These are phyloP conservation scores for Caerostris darwini DNA, from an alignment of 1,140 invertebrate genomes.

Conservation along the genomic window DNA sequence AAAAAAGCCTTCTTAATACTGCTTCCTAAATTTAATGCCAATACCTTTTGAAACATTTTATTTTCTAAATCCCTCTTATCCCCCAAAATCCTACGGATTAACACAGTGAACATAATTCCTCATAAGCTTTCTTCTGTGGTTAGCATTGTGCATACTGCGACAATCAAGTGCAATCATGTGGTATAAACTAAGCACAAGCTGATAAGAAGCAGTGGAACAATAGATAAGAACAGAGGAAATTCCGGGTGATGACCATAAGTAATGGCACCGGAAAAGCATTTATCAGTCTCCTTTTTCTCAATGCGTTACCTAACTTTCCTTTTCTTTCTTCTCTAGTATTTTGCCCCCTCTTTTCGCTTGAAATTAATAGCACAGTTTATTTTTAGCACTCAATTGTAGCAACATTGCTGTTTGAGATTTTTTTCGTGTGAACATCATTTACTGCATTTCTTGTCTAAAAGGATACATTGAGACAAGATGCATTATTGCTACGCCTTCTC, in stretches of 20 bases:
- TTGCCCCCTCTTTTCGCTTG: slow-evolving; percentile 44
- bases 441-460: background rate
- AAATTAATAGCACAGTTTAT: slow-evolving; percentile 51
- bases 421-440: background rate
- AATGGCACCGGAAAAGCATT: slow-evolving; percentile 70
- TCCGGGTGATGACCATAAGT: slow-evolving; percentile 55
- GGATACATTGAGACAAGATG: background rate
- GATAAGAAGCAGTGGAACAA: slow-evolving; percentile 63
- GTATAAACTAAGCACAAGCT: slow-evolving; percentile 34
- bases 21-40: too few species aligned
- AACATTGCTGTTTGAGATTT: background rate
- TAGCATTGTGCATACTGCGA: slow-evolving; percentile 41
- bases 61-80: background rate
- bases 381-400: slow-evolving; percentile 45
- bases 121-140: background rate
- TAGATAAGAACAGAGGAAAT: slow-evolving; percentile 64
- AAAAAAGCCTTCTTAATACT: too few species aligned
- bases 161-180: slow-evolving; percentile 37
- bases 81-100: background rate
- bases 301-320: slow-evolving; percentile 45
- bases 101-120: background rate
- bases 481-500: too few species aligned
- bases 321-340: slow-evolving; percentile 52
- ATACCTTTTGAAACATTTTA: background rate
- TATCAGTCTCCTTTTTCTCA: slow-evolving; percentile 57